phyloP scores from a whole-genome alignment of 2,113 vertebrate genomes.

The Oceanodroma tethys region DNA sequence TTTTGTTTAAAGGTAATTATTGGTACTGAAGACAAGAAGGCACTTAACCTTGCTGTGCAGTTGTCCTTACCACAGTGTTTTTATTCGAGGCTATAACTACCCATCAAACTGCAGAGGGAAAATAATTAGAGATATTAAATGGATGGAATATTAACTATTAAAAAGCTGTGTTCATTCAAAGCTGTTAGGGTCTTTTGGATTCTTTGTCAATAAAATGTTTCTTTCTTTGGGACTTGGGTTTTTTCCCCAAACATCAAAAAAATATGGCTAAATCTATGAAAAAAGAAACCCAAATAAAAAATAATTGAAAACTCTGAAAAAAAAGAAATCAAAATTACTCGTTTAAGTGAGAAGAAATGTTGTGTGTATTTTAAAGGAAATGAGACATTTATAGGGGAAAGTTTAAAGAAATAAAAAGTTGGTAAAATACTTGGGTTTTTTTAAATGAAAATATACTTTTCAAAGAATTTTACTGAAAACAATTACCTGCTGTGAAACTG shows the following conservation, averaged over 20 bases:
- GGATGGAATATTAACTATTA: constrained; percentile 74
- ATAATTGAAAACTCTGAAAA: not conserved
- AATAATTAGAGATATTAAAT: constrained; percentile 83
- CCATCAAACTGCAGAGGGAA: constrained; percentile 76
- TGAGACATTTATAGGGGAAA: not conserved
- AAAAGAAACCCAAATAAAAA: not conserved
- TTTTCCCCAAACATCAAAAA: not conserved
- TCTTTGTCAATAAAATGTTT: not conserved
- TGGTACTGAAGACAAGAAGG: constrained; percentile 81
- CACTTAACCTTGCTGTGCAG: constrained; percentile 82
- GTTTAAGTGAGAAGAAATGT: not conserved
- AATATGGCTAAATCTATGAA: not conserved
- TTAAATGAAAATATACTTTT: not conserved
- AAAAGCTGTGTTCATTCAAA: constrained; percentile 31
- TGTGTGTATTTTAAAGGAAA: not conserved
- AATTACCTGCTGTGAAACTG: not conserved
- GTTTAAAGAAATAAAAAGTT: not conserved
- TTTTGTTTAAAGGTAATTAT: constrained; percentile 83
- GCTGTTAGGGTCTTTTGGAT: not conserved
- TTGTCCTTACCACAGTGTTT: constrained; percentile 78
- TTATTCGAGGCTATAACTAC: constrained; percentile 78
- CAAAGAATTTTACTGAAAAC: not conserved
- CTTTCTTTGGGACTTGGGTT: not conserved
- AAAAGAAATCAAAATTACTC: not conserved
- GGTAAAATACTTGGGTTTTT: not conserved